A percentile compares a stretch with the other conserved stretches of the same genome.
Conservation (phyloP, 2,113 vertebrate genomes). For the Anser brachyrhynchus region DNA sequence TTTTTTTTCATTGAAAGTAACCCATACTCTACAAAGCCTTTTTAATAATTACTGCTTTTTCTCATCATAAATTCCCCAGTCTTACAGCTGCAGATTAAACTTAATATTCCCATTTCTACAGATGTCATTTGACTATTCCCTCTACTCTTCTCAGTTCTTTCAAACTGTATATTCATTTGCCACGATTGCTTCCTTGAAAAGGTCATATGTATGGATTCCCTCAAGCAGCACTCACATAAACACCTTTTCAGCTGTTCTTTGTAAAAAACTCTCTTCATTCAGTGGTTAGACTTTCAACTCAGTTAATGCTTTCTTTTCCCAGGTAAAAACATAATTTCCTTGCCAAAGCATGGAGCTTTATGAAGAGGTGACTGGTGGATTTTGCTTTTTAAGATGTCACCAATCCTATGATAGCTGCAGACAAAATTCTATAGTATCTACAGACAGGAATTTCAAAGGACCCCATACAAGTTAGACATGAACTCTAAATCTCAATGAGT, state of each 20-base stretch:
- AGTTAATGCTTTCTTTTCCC: background rate
- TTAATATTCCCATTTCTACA: background rate
- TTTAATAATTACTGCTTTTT: constrained; percentile 53
- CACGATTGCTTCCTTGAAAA: background rate
- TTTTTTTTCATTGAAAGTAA: constrained; percentile 42
- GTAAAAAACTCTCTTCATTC: background rate
- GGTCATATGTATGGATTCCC: background rate
- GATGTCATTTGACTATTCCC: background rate
- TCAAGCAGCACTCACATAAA: background rate
- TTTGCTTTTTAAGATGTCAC: background rate
- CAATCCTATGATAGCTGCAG: background rate
- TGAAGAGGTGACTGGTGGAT: background rate
- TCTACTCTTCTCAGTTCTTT: background rate
- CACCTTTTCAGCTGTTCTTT: background rate
- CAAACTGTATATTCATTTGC: background rate
- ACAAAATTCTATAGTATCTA: background rate
- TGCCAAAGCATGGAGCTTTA: background rate
- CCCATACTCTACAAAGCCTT: background rate
- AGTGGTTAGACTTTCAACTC: background rate
- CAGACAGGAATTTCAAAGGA: background rate
- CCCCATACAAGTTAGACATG: background rate
- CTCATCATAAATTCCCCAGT: background rate
- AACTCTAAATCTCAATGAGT: background rate
- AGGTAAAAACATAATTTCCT: background rate
- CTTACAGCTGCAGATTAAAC: constrained; percentile 1